Conservation (phyloP, 1,140 invertebrate genomes). For the Conopomorpha cramerella region DNA sequence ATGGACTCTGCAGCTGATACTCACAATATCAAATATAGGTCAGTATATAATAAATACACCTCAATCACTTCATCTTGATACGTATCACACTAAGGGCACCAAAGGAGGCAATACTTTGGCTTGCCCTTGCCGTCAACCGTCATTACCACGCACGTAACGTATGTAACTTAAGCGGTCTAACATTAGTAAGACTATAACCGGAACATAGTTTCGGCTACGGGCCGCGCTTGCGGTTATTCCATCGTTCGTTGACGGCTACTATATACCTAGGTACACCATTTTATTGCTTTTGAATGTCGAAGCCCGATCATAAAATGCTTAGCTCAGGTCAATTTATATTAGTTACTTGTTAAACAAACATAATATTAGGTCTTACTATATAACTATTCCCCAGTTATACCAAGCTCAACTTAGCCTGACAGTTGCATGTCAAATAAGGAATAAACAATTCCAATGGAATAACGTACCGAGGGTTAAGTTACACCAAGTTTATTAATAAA, state of each 20-base stretch:
- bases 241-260: too few species aligned
- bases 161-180: not conserved
- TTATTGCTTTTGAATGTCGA: too few species aligned
- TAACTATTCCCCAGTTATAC: not conserved
- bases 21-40: slow-evolving; percentile 41
- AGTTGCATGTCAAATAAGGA: not conserved
- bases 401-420: not conserved
- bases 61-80: not conserved
- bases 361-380: not conserved
- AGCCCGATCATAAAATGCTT: too few species aligned
- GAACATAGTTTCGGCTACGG: too few species aligned
- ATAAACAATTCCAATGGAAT: too few species aligned
- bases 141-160: not conserved
- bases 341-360: too few species aligned
- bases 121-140: not conserved
- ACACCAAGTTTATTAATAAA: not conserved
- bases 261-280: too few species aligned
- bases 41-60: slow-evolving; percentile 5
- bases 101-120: too few species aligned
- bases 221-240: too few species aligned
- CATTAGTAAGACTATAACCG: not conserved
- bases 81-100: too few species aligned
- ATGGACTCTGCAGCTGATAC: slow-evolving; percentile 22
- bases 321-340: too few species aligned
- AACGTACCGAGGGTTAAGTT: not conserved